Evolutionary conservation across 2,797 vertebrate species (phyloP), one percentile per base, ranked within the genome.

Genomic region (Knipowitschia caucasica): DNA sequence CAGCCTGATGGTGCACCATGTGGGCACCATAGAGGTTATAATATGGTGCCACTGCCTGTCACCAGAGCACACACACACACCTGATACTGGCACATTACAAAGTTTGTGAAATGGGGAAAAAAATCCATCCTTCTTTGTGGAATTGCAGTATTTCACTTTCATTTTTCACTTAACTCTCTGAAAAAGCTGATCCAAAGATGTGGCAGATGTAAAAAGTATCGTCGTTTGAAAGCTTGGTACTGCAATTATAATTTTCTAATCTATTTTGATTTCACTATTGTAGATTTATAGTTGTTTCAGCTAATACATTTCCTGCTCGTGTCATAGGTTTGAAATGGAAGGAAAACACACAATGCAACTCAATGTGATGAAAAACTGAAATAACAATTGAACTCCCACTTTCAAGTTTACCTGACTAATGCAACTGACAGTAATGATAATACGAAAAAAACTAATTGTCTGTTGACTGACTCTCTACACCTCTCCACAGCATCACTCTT

Each of bases 1-100:
- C 4, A 17, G 40, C 46, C 38, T 56, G 46, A 42, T 59, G 53
- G 47, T 30, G 31, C 27, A 11, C 5, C 45, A 56, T 31, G 58
- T 59, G 53, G 61, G 53, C 17, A 47, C 25, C 43, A n/a, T 42
- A 45, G 34, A 38, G 64, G 52, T 59, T 50, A 64, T 67, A 66
- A 51, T 25, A 47, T 29, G 6, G 10, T 21, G 42, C 1, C 30
- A 3, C 7, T 4, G 36, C 36, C 36, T 39, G 18, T 43, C 40
- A 14, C 24, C 40, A 15, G 45, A 5, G 45, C 20, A 29, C 11
- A 30, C 26, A 47, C 2, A 5, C 5, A 30, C 12, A 30, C 26
- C 7, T 2, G 36, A 39, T 11, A 18, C 17, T 20, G 0, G n/a
- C 6, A 36, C 15, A 1, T 17, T 3, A 36, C 15, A 9, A 1